These are phyloP conservation scores for Taeniopygia guttata DNA, from an alignment of 2,797 vertebrate species.

Conservation along the genomic window DNA sequence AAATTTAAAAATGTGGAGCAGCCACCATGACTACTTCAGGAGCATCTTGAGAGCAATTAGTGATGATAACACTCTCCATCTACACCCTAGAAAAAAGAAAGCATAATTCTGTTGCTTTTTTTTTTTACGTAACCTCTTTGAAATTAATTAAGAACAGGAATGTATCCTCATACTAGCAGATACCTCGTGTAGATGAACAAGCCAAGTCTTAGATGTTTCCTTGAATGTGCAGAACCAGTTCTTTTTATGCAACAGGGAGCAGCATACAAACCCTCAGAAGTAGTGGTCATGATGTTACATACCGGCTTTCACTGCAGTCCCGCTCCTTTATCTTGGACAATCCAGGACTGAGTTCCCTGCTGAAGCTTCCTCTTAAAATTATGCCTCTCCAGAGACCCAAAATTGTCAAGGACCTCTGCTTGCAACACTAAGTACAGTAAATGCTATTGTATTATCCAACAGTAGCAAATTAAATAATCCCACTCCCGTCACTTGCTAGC, in stretches of 20 bases:
- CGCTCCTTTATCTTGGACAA: not conserved
- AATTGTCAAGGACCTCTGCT: slow-evolving; percentile 16
- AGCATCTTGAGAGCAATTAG: not conserved
- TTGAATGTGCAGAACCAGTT: not conserved
- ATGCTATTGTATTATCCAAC: slow-evolving; percentile 33
- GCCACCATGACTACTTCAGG: not conserved
- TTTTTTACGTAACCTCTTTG: not conserved
- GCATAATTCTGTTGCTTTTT: not conserved
- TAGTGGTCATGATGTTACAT: not conserved
- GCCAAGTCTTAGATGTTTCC: not conserved
- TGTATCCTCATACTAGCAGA: not conserved
- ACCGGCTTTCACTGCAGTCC: not conserved
- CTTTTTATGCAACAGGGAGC: not conserved
- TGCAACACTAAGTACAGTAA: slow-evolving; percentile 36
- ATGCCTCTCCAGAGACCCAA: not conserved
- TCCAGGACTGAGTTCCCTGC: not conserved
- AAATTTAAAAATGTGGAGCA: not conserved
- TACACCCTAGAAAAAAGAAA: not conserved
- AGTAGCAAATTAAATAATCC: not conserved
- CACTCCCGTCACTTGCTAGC: not conserved
- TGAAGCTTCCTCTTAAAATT: slow-evolving; percentile 30
- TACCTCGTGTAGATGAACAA: not conserved
- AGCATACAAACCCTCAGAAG: not conserved
- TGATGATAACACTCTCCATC: not conserved
- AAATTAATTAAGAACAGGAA: not conserved